A percentile compares a stretch with the other conserved stretches of the same genome.
phyloP scores from a whole-genome alignment of 1,140 invertebrate species.

The Hypsibius dujardini region DNA sequence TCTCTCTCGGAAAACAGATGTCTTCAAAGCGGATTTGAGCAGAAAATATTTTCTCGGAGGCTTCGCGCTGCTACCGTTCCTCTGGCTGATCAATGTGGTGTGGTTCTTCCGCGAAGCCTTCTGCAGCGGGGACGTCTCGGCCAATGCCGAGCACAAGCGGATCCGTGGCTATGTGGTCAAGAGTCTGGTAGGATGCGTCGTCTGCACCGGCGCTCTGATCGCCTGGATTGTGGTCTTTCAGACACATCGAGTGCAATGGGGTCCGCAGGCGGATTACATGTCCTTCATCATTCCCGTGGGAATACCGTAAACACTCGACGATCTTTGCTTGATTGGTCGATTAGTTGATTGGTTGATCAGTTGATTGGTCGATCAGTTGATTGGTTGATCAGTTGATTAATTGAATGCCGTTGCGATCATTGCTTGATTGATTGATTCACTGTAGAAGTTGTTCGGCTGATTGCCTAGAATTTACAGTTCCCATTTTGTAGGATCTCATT shows the following conservation, averaged over 20 bases:
- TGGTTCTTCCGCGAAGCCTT: slow-evolving; percentile 85
- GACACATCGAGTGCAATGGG: slow-evolving; percentile 58
- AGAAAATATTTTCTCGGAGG: slow-evolving; percentile 47
- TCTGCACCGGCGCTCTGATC: slow-evolving; percentile 49
- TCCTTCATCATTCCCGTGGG: slow-evolving; percentile 72
- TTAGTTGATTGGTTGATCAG: too few species aligned
- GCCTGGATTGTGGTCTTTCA: slow-evolving; percentile 66
- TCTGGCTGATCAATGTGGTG: slow-evolving; percentile 70
- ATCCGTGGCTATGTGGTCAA: slow-evolving; percentile 68
- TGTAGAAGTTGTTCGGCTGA: too few species aligned
- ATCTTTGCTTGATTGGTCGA: background rate
- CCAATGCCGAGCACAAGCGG: slow-evolving; percentile 60
- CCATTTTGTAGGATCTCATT: too few species aligned
- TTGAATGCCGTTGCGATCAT: too few species aligned
- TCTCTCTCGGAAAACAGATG: background rate
- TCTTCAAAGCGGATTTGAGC: slow-evolving; percentile 23
- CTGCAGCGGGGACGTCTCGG: slow-evolving; percentile 39
- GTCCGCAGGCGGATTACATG: slow-evolving; percentile 56
- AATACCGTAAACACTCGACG: slow-evolving; percentile 39
- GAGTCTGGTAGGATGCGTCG: slow-evolving; percentile 52
- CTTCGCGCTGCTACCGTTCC: slow-evolving; percentile 63
- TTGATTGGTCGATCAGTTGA: too few species aligned
- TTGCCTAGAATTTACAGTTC: too few species aligned
- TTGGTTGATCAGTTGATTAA: too few species aligned
- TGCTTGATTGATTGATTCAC: too few species aligned